A percentile compares a stretch with the other conserved stretches of the same genome.
These are phyloP conservation scores for Echiichthys vipera DNA, from an alignment of 2,797 vertebrate genomes.

Conservation along the genomic window DNA sequence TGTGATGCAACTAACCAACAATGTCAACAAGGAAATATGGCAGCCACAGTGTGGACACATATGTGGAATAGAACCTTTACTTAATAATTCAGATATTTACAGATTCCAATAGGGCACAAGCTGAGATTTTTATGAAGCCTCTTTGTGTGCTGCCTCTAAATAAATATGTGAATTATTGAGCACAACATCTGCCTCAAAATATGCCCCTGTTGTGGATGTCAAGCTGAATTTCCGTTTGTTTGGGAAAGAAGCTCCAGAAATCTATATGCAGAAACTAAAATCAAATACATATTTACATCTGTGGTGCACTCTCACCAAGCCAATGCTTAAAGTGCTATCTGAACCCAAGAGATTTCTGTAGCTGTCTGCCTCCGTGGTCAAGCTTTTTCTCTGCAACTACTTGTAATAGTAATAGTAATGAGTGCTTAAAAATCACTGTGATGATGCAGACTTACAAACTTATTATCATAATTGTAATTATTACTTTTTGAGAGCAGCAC, in stretches of 20 bases:
- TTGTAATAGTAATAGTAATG: no score
- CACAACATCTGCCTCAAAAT: constrained; percentile 59
- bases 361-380: constrained; percentile 16
- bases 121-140: constrained; percentile 38
- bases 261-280: constrained; percentile 8
- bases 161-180: constrained; percentile 66
- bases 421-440: background rate
- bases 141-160: constrained; percentile 40
- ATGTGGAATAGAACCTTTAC: constrained; percentile 12
- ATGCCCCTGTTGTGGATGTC: constrained; percentile 50
- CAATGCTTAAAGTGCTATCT: constrained; percentile 2
- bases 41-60: background rate
- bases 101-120: constrained; percentile 22
- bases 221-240: no score
- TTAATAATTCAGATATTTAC: constrained; percentile 50
- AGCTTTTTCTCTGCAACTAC: background rate
- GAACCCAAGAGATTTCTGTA: background rate
- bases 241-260: no score
- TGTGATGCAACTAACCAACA: background rate
- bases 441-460: background rate
- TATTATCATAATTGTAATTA: background rate
- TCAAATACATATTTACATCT: constrained; percentile 16
- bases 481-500: background rate
- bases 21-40: background rate
- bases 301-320: background rate